phyloP scores from a whole-genome alignment of 2,888 invertebrate species.

The Drosophila paracracens region DNA sequence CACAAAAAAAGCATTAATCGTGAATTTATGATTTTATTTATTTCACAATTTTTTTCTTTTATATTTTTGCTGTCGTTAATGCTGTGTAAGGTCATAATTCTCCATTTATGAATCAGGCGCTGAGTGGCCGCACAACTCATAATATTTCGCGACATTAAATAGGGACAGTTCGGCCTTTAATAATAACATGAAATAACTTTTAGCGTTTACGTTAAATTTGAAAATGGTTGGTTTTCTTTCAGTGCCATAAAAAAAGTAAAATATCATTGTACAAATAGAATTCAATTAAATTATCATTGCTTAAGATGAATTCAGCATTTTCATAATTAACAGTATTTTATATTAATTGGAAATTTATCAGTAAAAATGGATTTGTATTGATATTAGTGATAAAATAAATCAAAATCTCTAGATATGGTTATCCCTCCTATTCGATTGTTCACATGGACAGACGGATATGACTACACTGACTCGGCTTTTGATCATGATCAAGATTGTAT shows the following conservation, averaged over 20 bases:
- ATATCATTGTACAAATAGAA: not conserved
- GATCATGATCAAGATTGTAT: not conserved
- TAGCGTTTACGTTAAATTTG: conserved; percentile 30
- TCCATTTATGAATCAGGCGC: conserved; percentile 47
- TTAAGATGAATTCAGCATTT: not conserved
- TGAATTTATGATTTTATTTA: conserved; percentile 60
- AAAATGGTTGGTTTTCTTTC: not conserved
- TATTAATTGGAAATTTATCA: not conserved
- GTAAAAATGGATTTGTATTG: not conserved
- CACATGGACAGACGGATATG: not conserved
- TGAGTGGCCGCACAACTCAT: conserved; percentile 25
- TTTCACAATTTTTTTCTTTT: conserved; percentile 13
- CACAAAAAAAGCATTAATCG: conserved; percentile 62
- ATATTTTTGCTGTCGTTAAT: conserved; percentile 45
- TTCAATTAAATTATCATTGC: not conserved
- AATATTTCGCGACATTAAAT: conserved; percentile 14
- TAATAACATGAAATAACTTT: conserved; percentile 47
- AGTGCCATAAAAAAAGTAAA: not conserved
- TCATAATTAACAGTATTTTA: not conserved
- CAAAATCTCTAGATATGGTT: not conserved
- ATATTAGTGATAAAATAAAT: not conserved
- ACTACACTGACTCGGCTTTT: not conserved
- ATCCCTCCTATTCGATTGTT: not conserved
- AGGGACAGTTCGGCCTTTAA: conserved; percentile 1
- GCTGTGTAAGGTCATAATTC: conserved; percentile 60